Conservation (phyloP, 35 echinoderm and acorn worm genomes). For the Heliocidaris erythrogramma region DNA sequence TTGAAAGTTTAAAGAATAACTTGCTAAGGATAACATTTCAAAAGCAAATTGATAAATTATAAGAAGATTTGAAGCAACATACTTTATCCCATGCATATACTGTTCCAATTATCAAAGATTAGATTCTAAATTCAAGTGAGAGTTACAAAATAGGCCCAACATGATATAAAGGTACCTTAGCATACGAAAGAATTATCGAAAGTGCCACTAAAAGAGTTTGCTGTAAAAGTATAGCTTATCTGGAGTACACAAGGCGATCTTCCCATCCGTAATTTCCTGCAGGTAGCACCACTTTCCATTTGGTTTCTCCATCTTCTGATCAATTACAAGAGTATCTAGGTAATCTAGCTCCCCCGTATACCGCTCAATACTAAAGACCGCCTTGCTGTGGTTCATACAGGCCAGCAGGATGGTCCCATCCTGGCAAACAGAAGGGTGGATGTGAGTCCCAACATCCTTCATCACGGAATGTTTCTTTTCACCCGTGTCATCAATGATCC, state of each 20-base stretch:
- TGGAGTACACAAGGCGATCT: background rate
- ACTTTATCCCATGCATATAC: too few relatives aligned
- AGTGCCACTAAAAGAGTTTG: background rate
- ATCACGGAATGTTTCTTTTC: background rate
- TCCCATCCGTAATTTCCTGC: background rate
- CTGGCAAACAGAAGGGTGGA: background rate
- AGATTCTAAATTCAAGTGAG: too few relatives aligned
- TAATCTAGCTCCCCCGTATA: slow-evolving; percentile 6
- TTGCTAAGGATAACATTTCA: too few relatives aligned
- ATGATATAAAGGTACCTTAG: too few relatives aligned
- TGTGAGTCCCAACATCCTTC: background rate
- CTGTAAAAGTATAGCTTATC: slow-evolving; percentile 22
- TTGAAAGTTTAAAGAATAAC: too few relatives aligned
- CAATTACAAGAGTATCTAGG: slow-evolving; percentile 14
- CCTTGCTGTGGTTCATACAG: background rate
- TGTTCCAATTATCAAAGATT: too few relatives aligned
- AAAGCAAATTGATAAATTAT: too few relatives aligned
- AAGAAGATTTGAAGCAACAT: too few relatives aligned
- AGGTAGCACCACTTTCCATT: background rate
- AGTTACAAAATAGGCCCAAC: too few relatives aligned
- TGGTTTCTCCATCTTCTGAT: slow-evolving; percentile 18
- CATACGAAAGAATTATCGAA: too few relatives aligned
- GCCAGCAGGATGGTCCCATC: slow-evolving; percentile 30
- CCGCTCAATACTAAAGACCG: background rate
- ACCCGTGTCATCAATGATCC: slow-evolving; percentile 1